Percentiles rank a stretch among this genome's conserved stretches.
phyloP scores from a whole-genome alignment of 1,140 invertebrate genomes.

The Pseudomyrmex gracilis region DNA sequence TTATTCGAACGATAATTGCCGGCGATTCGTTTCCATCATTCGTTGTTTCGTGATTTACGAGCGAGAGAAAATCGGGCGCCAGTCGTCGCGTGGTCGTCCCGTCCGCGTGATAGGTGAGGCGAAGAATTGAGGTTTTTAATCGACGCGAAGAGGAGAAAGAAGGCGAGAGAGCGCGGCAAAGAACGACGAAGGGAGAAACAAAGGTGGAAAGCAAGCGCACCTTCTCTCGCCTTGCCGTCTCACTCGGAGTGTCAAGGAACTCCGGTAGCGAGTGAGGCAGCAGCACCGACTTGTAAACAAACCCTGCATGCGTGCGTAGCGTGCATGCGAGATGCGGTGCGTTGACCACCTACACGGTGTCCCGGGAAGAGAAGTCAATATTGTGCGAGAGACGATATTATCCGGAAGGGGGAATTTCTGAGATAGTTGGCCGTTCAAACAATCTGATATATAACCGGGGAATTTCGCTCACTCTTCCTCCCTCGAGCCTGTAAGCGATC shows the following conservation, averaged over 20 bases:
- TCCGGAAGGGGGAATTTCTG: neutral
- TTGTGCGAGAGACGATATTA: neutral
- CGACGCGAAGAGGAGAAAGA: neutral
- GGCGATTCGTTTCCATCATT: conserved; percentile 42
- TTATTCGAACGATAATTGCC: conserved; percentile 27
- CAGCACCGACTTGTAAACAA: conserved; percentile 71
- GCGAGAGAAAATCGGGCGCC: conserved; percentile 8
- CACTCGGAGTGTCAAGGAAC: conserved; percentile 72
- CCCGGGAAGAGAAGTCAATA: conserved; percentile 6
- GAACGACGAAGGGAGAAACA: neutral
- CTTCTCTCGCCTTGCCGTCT: conserved; percentile 25
- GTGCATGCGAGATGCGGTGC: conserved; percentile 23
- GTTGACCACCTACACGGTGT: conserved; percentile 53
- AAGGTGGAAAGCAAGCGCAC: neutral
- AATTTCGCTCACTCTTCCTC: conserved; percentile 25
- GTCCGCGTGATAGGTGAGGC: neutral
- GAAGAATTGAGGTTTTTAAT: conserved; percentile 30
- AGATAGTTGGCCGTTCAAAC: neutral
- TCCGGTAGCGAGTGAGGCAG: conserved; percentile 33
- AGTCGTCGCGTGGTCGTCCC: neutral
- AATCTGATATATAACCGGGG: neutral
- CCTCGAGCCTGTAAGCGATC: neutral
- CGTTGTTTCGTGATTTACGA: conserved; percentile 50
- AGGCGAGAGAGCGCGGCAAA: neutral
- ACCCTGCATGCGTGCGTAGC: conserved; percentile 64